Evolutionary conservation across 2,888 invertebrate genomes (phyloP).

Genomic region (Eumacrocentrus americanus): DNA sequence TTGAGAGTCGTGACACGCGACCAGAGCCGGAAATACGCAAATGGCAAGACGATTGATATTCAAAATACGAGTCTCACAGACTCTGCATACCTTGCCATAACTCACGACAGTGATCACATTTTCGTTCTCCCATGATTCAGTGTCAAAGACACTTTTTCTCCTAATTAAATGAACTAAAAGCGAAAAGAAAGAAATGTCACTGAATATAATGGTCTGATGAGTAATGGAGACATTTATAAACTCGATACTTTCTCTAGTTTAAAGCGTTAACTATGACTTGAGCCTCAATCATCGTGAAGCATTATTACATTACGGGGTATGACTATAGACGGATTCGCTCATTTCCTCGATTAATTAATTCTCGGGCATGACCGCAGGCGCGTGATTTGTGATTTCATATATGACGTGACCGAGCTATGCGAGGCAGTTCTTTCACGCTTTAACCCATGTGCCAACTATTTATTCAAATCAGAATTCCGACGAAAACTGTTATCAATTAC

Average conservation of each 20-base stretch:
- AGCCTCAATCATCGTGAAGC: background rate
- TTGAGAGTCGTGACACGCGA: conserved; percentile 30
- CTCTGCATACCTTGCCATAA: too few species aligned
- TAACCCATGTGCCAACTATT: background rate
- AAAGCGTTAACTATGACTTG: background rate
- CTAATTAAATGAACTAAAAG: too few species aligned
- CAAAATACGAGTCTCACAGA: background rate
- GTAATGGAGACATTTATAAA: too few species aligned
- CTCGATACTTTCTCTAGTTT: too few species aligned
- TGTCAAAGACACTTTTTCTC: too few species aligned
- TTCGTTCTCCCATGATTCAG: too few species aligned
- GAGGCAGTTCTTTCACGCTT: background rate
- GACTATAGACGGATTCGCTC: background rate
- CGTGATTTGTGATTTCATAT: background rate
- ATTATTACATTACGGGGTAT: background rate
- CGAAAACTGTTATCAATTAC: background rate
- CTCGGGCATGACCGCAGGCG: background rate
- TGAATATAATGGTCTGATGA: too few species aligned
- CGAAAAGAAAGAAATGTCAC: too few species aligned
- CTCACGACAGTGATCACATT: too few species aligned
- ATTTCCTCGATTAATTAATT: conserved; percentile 43
- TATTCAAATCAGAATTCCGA: background rate
- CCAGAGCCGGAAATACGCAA: conserved; percentile 34
- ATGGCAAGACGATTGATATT: conserved; percentile 2
- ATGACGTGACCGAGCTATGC: background rate